Evolutionary conservation across 2,113 vertebrate species (phyloP).

Genomic region (Pachycephala philippinensis): DNA sequence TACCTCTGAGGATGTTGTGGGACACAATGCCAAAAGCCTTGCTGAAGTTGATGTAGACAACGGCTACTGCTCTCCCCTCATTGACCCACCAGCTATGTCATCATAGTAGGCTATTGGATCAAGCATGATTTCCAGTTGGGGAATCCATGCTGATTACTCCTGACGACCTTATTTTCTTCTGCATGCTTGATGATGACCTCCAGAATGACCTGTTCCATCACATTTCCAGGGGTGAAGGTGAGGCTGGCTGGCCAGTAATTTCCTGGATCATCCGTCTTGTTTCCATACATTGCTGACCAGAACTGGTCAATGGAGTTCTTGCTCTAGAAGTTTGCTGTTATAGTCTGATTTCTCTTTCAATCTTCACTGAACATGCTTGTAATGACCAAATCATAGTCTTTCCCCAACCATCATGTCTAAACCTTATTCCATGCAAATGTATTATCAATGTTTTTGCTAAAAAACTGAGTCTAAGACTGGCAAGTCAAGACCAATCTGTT

Average conservation of each 20-base stretch:
- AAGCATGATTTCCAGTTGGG: not conserved
- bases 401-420: not conserved
- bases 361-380: not conserved
- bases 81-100: not conserved
- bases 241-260: not conserved
- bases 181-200: not conserved
- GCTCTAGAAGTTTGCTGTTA: not conserved
- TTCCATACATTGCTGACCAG: not conserved
- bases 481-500: not conserved
- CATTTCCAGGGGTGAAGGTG: not conserved
- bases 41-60: too few relatives aligned
- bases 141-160: not conserved
- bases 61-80: not conserved
- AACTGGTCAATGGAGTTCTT: not conserved
- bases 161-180: not conserved
- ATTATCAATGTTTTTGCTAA: not conserved
- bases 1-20: not conserved
- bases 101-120: not conserved
- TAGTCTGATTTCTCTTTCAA: not conserved
- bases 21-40: not conserved
- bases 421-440: not conserved
- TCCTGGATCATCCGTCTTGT: not conserved
- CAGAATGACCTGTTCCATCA: not conserved
- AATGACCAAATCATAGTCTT: not conserved
- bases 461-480: not conserved